Evolutionary conservation across 2,888 invertebrate genomes (phyloP), one percentile per base, ranked within the genome.

Genomic region (Helobdella robusta): DNA sequence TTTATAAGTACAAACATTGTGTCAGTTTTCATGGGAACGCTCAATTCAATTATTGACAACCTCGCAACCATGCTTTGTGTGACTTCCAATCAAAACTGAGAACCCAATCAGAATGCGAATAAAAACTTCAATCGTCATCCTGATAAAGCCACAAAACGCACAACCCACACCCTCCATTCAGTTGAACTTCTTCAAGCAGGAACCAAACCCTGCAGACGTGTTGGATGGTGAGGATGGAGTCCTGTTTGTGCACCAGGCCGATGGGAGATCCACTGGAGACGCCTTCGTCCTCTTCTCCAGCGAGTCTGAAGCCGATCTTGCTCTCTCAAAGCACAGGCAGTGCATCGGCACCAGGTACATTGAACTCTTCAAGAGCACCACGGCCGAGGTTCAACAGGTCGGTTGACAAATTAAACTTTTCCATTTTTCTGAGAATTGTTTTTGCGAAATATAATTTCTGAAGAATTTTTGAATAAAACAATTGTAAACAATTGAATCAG

Each of bases 371-470:
- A 83, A 97, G 70, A 93, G 92, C 71, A 97, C 97, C 11, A 94
- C 92, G 0, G 97, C 98, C 20, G 98, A 99, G 83, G 97, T 99
- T 58, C 95, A 97, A 82, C 97, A 99, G 87, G 95, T 93, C 76
- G 25, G 36, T 28, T n/a, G 34, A n/a, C n/a, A n/a, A n/a, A 11
- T 40, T 40, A n/a, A 40, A 15, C 11, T 11, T 40, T 40, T 54
- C 15, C 11, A 50, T 50, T 15, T 8, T 50, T 15, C 15, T 11
- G 23, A 50, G 6, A 8, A 8, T 50, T 20, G 6, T 20, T 6
- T 50, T 50, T 50, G 6, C 20, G 6, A 15, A 15, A 6, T 50
- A 15, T 50, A 50, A 50, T 20, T 50, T 50, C 11, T 50, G n/a
- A 40, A 40, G n/a, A n/a, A n/a, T n/a, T n/a, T n/a, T n/a, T n/a